Base-by-base conservation (phyloP, 2,888 invertebrate species). In the Spilosoma lubricipeda region DNA sequence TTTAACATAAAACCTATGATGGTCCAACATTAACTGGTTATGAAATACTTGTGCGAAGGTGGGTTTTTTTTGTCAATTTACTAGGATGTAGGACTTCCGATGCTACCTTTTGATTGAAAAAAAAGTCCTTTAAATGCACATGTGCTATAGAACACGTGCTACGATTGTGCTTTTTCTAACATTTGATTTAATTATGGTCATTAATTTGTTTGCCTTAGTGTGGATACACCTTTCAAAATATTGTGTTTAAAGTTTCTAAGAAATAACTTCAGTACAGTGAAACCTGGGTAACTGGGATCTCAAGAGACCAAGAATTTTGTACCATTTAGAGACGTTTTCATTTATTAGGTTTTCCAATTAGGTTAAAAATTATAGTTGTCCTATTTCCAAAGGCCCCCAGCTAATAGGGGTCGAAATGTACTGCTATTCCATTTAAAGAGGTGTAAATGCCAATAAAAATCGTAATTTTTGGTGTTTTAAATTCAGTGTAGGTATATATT, bases 71-170 rank as follows among this genome's bases (percentile, higher is more conserved):
- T 83, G 79, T 72, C 18, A 4, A 71, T 69, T 30, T 77, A 75
- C 76, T 78, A 76, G 80, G 82, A 85, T 82, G 81, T 80, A 67
- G 79, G 73, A 87, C 81, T 89, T 89, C 89, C 89, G 89, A 89
- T 89, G 87, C 88, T 77, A 86, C 89, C 86, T 87, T 88, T 89
- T 86, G 82, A 89, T 83, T 79, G 78, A 78, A 84, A 84, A 83
- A 84, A 83, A 84, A 74, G 82, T 79, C 83, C 85, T 88, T 76
- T 84, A 81, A 83, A 79, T 83, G 79, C 87, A 84, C 87, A 88
- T 89, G 88, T 89, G 88, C 77, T 78, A 69, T 71, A 66, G 69
- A 85, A 88, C 90, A 90, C 90, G 90, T 90, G 90, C 90, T 86
- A 72, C 68, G 82, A 82, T 86, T 88, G 84, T 84, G 81, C 77